A percentile compares a stretch with the other conserved stretches of the same genome.
phyloP scores from a whole-genome alignment of 2,888 invertebrate genomes.

The Eumerus sabulonum region DNA sequence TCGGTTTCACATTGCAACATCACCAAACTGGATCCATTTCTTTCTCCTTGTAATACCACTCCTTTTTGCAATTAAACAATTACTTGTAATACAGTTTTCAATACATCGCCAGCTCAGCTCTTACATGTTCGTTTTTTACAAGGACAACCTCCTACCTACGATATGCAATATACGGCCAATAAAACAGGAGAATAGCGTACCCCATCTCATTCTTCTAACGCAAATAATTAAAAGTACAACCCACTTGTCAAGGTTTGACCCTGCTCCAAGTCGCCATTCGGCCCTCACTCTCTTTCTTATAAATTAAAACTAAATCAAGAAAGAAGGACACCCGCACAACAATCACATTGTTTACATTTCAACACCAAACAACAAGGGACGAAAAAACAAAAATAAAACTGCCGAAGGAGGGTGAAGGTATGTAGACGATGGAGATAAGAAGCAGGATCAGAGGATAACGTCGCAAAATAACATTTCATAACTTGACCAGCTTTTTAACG shows the following conservation, averaged over 20 bases:
- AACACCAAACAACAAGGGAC: slow-evolving; percentile 37
- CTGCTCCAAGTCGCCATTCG: slow-evolving; percentile 14
- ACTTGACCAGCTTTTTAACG: slow-evolving; percentile 69
- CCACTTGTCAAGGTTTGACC: not conserved
- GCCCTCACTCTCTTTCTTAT: slow-evolving; percentile 32
- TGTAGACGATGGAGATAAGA: slow-evolving; percentile 6
- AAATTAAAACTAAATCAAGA: slow-evolving; percentile 55
- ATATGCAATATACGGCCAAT: too few species aligned
- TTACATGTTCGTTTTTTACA: too few species aligned
- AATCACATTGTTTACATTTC: slow-evolving; percentile 56
- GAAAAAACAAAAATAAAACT: not conserved
- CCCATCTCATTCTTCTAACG: too few species aligned
- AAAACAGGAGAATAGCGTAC: too few species aligned
- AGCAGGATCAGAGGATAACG: slow-evolving; percentile 51
- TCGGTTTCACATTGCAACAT: too few species aligned
- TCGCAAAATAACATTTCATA: slow-evolving; percentile 64
- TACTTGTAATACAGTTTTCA: too few species aligned
- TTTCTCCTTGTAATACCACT: too few species aligned
- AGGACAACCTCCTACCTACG: too few species aligned
- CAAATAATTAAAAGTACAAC: too few species aligned
- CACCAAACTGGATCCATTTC: too few species aligned
- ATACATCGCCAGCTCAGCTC: too few species aligned
- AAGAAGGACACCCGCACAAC: slow-evolving; percentile 28
- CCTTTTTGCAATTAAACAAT: too few species aligned
- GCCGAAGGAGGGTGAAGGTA: not conserved